Percentiles rank a stretch among this genome's conserved stretches.
These are phyloP conservation scores for Limnephilus lunatus DNA, from an alignment of 2,888 invertebrate genomes.

Conservation along the genomic window DNA sequence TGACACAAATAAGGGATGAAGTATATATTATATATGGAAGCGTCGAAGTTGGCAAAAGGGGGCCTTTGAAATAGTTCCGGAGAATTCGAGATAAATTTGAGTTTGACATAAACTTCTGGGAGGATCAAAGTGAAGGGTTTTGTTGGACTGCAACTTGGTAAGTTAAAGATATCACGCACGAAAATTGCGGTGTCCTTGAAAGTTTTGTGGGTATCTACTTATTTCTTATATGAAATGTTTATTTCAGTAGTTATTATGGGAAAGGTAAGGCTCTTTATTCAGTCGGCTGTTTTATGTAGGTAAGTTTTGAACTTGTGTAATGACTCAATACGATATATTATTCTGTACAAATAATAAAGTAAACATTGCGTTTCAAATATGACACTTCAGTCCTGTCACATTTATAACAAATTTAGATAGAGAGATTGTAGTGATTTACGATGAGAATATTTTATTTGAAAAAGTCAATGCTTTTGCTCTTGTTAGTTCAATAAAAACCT, in stretches of 20 bases:
- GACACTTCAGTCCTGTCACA: background rate
- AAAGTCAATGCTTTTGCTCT: background rate
- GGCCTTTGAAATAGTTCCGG: background rate
- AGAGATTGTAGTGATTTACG: background rate
- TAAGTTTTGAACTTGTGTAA: background rate
- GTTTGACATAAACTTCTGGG: slow-evolving; percentile 2
- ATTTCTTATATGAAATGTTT: background rate
- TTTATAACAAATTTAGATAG: background rate
- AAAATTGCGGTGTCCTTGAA: background rate
- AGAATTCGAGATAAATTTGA: background rate
- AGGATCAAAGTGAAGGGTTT: background rate
- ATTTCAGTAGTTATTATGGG: background rate
- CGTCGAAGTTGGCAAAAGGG: background rate
- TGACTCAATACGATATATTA: background rate
- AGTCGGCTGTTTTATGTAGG: background rate
- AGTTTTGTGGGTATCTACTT: background rate
- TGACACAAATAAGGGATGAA: background rate
- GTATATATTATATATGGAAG: background rate
- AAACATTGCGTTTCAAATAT: background rate
- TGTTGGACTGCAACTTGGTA: background rate
- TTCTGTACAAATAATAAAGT: background rate
- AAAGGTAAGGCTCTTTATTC: background rate
- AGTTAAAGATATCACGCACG: background rate
- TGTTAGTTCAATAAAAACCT: background rate
- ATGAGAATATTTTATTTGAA: background rate